A percentile compares a stretch with the other conserved stretches of the same genome.
Evolutionary conservation across 2,113 vertebrate genomes (phyloP).

Genomic region (Brachyhypopomus occidentalis): DNA sequence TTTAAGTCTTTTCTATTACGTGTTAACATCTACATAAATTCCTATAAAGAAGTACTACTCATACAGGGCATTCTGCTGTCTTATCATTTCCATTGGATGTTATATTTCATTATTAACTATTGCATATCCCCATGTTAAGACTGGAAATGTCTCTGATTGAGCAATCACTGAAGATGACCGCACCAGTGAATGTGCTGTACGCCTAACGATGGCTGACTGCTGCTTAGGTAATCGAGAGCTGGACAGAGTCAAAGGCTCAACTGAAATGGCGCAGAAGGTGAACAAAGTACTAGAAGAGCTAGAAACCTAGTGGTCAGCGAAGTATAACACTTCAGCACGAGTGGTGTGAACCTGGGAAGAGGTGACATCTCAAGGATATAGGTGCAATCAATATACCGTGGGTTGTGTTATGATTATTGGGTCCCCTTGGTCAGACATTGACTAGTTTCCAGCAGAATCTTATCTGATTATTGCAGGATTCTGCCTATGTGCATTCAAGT

Average conservation of each 20-base stretch:
- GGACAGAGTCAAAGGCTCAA: constrained; percentile 6
- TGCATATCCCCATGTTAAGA: constrained; percentile 11
- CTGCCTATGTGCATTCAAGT: background rate
- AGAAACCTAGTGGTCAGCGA: constrained; percentile 8
- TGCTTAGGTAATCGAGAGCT: constrained; percentile 36
- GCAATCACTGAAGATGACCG: constrained; percentile 10
- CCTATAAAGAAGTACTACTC: background rate
- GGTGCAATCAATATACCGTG: constrained; percentile 14
- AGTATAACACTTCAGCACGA: constrained; percentile 29
- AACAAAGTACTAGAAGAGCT: background rate
- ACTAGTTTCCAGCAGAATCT: constrained; percentile 28
- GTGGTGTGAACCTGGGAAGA: constrained; percentile 30
- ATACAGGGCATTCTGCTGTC: background rate
- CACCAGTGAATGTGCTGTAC: constrained; percentile 45
- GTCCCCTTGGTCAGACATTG: constrained; percentile 1
- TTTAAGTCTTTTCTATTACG: too few species aligned
- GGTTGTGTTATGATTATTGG: constrained; percentile 34
- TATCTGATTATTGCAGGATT: too few species aligned
- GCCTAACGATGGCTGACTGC: constrained; percentile 42
- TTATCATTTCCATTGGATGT: background rate
- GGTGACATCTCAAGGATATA: constrained; percentile 35
- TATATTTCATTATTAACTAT: background rate
- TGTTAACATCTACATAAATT: too few species aligned
- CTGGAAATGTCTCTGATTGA: constrained; percentile 10
- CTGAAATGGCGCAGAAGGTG: constrained; percentile 20